These are phyloP conservation scores for Catajapyx aquilonaris DNA, from an alignment of 1,140 invertebrate genomes.

Conservation along the genomic window DNA sequence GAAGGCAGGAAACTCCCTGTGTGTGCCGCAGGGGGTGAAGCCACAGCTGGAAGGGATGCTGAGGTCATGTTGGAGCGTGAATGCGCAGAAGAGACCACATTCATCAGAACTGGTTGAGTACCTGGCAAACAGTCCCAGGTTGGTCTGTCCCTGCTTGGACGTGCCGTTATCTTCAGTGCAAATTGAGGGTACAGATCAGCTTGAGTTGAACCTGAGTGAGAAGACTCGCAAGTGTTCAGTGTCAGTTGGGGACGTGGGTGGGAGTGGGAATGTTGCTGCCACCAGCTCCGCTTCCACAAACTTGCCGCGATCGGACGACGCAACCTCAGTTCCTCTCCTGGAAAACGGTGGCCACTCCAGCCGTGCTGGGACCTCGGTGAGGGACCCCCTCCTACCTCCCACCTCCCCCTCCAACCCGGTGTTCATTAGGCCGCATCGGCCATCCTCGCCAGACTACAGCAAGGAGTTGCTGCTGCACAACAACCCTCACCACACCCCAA, in stretches of 20 bases:
- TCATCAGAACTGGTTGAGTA: slow-evolving; percentile 59
- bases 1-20: slow-evolving; percentile 44
- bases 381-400: not conserved
- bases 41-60: slow-evolving; percentile 57
- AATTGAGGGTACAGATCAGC: slow-evolving; percentile 32
- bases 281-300: not conserved
- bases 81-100: slow-evolving; percentile 42
- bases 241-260: slow-evolving; percentile 5
- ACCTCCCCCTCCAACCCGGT: not conserved
- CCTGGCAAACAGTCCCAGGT: slow-evolving; percentile 47
- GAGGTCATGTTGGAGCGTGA: slow-evolving; percentile 50
- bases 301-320: not conserved
- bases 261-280: not conserved
- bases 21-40: slow-evolving; percentile 48
- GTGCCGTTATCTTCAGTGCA: slow-evolving; percentile 47
- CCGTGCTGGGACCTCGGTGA: not conserved
- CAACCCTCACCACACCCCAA: too few species aligned
- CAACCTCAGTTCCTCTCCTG: not conserved
- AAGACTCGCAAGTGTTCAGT: slow-evolving; percentile 21
- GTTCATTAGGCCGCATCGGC: not conserved
- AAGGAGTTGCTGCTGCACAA: too few species aligned
- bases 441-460: too few species aligned
- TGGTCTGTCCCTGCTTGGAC: slow-evolving; percentile 57
- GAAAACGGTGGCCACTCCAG: not conserved
- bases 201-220: slow-evolving; percentile 27